Evolutionary conservation across 2,888 invertebrate genomes (phyloP), one percentile per base, ranked within the genome.

Genomic region (Synergus umbraculus): DNA sequence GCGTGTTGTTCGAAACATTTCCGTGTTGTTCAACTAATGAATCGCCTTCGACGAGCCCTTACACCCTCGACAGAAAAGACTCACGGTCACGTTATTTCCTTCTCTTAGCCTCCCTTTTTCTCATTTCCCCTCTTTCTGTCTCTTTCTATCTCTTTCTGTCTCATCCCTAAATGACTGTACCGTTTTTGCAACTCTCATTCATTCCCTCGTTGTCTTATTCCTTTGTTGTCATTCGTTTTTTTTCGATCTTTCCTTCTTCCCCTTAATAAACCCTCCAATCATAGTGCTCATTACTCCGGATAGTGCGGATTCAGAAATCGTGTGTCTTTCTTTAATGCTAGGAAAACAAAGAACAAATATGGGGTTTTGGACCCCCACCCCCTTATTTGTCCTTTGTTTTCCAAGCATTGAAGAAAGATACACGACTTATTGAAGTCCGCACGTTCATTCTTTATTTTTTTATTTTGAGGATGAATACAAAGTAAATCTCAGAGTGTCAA

Each of bases 1-100:
- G 60, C 69, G 81, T 81, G 82, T 80, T 80, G 76, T 79, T 81
- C 78, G 22, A 79, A 82, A 82, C 83, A 85, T 85, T 87, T 87
- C 87, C 87, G 87, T 84, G 84, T 92, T 92, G 91, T 92, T 91
- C 90, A 90, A 90, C 91, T 92, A 92, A 92, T 92, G 92, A 92
- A 92, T 83, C 83, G 83, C 82, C 81, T 83, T 81, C 80, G 79
- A 80, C 83, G 54, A 79, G 69, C 44, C 67, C 76, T 67, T 65
- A 37, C 81, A 69, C 83, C 82, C 78, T 76, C 81, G 79, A 82
- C 80, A 82, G 80, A 84, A 84, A 85, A 83, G 83, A n/a, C 78
- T 77, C 73, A 73, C 69, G 29, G 44, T 63, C 54, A 65, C 64
- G 44, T 79, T 78, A 54, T 79, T 49, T 54, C 64, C 67, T 54